A percentile compares a stretch with the other conserved stretches of the same genome.
Evolutionary conservation across 2,888 invertebrate species (phyloP).

Genomic region (Pristionchus arcanus): DNA sequence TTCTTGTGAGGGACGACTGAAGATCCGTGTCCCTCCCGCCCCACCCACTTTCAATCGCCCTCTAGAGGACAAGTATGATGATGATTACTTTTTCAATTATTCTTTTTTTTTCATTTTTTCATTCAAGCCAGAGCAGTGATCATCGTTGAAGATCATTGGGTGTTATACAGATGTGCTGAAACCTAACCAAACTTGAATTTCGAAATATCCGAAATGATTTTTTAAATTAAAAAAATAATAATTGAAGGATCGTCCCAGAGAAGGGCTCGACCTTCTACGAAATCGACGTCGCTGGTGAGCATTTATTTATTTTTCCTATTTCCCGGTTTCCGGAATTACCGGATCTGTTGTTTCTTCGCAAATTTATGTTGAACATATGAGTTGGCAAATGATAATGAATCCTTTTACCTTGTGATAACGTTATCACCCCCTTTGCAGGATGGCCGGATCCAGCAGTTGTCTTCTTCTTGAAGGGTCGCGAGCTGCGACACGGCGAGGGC

Average conservation of each 20-base stretch:
- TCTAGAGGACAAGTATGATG: slow-evolving; percentile 76
- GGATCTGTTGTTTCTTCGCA: neutral
- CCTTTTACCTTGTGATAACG: neutral
- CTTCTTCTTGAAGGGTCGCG: slow-evolving; percentile 75
- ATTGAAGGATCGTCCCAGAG: slow-evolving; percentile 58
- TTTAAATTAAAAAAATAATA: neutral
- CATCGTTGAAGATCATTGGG: neutral
- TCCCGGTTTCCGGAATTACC: no score
- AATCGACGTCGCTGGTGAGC: slow-evolving; percentile 68
- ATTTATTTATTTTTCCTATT: neutral
- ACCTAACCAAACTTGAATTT: neutral
- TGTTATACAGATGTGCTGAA: neutral
- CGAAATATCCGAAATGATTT: neutral
- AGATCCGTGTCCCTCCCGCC: slow-evolving; percentile 72
- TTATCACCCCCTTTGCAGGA: slow-evolving; percentile 60
- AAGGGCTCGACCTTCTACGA: slow-evolving; percentile 83
- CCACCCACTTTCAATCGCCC: slow-evolving; percentile 77
- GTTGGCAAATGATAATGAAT: no score
- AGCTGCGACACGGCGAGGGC: slow-evolving; percentile 71
- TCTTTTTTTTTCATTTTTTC: no score
- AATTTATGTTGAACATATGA: neutral
- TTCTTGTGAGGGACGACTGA: slow-evolving; percentile 73
- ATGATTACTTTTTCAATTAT: no score
- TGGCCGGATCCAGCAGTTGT: slow-evolving; percentile 76
- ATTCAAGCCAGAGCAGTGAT: no score